phyloP scores from a whole-genome alignment of 2,797 vertebrate genomes.

The Helarctos malayanus region DNA sequence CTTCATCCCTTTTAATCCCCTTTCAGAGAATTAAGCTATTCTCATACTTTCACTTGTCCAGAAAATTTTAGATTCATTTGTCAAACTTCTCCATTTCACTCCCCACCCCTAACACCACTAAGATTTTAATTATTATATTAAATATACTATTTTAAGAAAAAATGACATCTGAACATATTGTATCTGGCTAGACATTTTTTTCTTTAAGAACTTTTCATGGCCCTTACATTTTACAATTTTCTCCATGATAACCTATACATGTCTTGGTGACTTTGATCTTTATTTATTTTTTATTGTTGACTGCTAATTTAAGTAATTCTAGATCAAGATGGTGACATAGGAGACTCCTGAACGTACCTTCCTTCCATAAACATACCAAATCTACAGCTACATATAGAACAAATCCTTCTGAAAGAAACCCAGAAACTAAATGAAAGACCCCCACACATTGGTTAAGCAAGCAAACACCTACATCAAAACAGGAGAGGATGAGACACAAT shows the following conservation, averaged over 20 bases:
- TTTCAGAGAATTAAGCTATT: neutral
- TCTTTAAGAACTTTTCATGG: neutral
- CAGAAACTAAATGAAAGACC: neutral
- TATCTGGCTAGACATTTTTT: neutral
- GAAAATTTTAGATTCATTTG: neutral
- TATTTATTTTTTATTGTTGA: slow-evolving; percentile 44
- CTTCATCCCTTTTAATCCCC: neutral
- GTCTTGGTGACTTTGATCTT: slow-evolving; percentile 5
- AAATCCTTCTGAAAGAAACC: neutral
- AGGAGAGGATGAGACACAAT: neutral
- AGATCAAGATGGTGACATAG: neutral
- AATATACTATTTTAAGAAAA: neutral
- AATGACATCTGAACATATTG: neutral
- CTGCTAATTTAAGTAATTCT: neutral
- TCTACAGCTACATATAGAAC: neutral
- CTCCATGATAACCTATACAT: neutral
- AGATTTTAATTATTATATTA: neutral
- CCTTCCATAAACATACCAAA: neutral
- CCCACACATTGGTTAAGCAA: neutral
- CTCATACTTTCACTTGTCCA: neutral
- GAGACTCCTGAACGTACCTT: neutral
- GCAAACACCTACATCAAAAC: neutral
- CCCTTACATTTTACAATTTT: neutral
- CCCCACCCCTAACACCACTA: neutral
- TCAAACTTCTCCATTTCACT: neutral